A percentile compares a stretch with the other conserved stretches of the same genome.
Evolutionary conservation across 2,888 invertebrate genomes (phyloP).

Genomic region (Anthrax anthrax): DNA sequence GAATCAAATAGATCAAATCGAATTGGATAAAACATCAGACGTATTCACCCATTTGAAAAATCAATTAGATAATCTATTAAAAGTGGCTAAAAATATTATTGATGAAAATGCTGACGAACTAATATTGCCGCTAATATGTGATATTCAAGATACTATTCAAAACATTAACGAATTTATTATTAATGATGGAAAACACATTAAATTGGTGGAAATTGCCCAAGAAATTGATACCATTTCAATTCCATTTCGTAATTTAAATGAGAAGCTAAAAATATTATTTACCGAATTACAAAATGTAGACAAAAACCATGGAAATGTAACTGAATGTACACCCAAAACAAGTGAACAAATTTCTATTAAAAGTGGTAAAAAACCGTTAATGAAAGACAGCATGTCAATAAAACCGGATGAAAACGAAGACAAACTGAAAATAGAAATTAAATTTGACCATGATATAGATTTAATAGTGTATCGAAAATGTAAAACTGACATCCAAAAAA

Average conservation of each 20-base stretch:
- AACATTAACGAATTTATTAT: slow-evolving; percentile 1
- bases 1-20: background rate
- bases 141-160: background rate
- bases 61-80: background rate
- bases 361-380: background rate
- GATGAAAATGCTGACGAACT: too few relatives aligned
- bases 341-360: background rate
- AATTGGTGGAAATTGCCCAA: background rate
- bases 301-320: too few relatives aligned
- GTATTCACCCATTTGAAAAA: background rate
- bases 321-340: too few relatives aligned
- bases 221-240: background rate
- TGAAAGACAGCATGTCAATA: too few relatives aligned
- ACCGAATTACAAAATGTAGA: background rate
- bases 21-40: background rate
- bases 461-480: too few relatives aligned
- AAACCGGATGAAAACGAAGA: too few relatives aligned
- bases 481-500: too few relatives aligned
- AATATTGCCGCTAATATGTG: too few relatives aligned
- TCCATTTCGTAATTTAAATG: background rate
- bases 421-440: too few relatives aligned
- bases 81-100: background rate
- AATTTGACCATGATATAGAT: too few relatives aligned
- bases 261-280: background rate
- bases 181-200: background rate